Evolutionary conservation across 2,888 invertebrate genomes (phyloP), one percentile per base, ranked within the genome.

Genomic region (Calephelis perditalis): DNA sequence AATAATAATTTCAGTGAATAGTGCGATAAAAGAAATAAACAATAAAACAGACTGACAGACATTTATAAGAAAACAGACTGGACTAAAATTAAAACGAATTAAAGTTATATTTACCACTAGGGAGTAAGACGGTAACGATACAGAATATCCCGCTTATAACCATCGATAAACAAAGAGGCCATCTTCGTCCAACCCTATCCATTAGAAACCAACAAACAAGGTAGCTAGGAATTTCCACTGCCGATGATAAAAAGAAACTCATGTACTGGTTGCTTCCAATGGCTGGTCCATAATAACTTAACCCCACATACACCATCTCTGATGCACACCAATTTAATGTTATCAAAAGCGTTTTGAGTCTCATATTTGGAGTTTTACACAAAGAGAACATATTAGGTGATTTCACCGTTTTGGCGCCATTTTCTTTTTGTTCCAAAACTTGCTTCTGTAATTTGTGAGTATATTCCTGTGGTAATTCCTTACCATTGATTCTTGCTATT

Each of bases 251-350:
- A 65, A 97, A 94, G 79, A 98, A 98, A 74, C 97, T 97, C 73
- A 97, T 91, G 82, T 97, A 97, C 72, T 97, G 95, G 79, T 97
- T 96, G 73, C 92, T 95, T 9, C 97, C 97, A 59, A 98, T 91
- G 1, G 96, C 95, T 9, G 97, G 97, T 0, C 97, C 97, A 73
- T 98, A 98, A 76, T 97, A 97, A 69, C 97, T 97, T 47, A 98
- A 90, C 0, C 98, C 98, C 15, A 98, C 95, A 76, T 98, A 98
- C 3, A 97, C 97, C 81, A 96, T 97, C 75, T 97, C 96, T 71
- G 96, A 97, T 57, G 97, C 97, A 78, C 98, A 97, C 97, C 97
- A 97, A 79, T 96, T 97, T 35, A 97, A 81, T 0, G 97, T 97
- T 60, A 97, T 96, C 59, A 97, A 85, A 68, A 94, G 93, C 0